Evolutionary conservation across 2,888 invertebrate genomes (phyloP), one percentile per base, ranked within the genome.

Genomic region (Slavum lentiscoides): DNA sequence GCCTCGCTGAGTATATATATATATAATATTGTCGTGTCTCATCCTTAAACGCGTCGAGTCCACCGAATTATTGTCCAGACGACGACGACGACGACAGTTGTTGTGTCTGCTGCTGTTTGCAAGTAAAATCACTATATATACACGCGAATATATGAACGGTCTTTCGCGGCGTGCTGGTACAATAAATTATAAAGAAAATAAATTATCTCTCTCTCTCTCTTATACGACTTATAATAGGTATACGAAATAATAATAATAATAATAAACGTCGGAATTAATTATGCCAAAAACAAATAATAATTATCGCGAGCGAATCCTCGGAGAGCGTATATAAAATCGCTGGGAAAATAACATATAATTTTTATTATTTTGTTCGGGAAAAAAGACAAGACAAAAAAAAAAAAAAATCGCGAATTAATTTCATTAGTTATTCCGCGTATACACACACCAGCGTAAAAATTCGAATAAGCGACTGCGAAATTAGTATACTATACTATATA

Each of bases 341-440:
- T 58, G 30, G 30, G 62, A 53, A 55, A 62, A 62, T 64, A 64
- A 74, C 64, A 53, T 64, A 64, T 6, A 62, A 73, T 74, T 19
- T n/a, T 55, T 73, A 13, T 30, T 62, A 53, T 64, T 58, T 53
- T 30, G 19, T 69, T 55, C 13, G 61, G 23, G 6, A 4, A 30
- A 30, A 30, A 30, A 30, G 30, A 74, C 11, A 53, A 68, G 7
- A 17, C n/a, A 62, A n/a, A 37, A 53, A 64, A 7, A 64, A 37
- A 49, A 74, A 53, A 30, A 64, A 70, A 70, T 67, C 7, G 53
- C 37, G 55, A 70, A 72, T 64, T 80, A 72, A 80, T 80, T 80
- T 70, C 80, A 80, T 80, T 80, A 72, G 72, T 37, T 11, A 72
- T 80, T 80, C 61, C 72, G 75, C 72, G 75, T 74, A 67, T 37